A percentile compares a stretch with the other conserved stretches of the same genome.
Evolutionary conservation across 2,113 vertebrate genomes (phyloP).

Genomic region (Cyphomyrus discorhynchus): DNA sequence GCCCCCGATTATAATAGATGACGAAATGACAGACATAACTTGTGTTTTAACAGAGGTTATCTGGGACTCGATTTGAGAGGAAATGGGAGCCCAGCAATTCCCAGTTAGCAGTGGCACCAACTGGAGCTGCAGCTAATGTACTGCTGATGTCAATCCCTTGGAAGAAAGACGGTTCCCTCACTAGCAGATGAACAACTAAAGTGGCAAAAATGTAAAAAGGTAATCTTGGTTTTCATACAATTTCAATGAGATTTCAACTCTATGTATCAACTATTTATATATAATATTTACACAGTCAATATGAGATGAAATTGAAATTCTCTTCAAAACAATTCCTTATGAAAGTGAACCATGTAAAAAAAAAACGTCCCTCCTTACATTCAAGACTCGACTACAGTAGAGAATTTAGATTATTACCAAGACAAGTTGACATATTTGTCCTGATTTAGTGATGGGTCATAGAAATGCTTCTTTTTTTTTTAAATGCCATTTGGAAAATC

Average conservation of each 20-base stretch:
- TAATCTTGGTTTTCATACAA: neutral
- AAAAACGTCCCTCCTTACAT: neutral
- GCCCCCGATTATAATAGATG: neutral
- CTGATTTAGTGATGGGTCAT: constrained; percentile 38
- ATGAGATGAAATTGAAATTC: neutral
- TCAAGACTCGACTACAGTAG: neutral
- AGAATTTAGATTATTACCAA: constrained; percentile 6
- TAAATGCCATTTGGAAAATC: constrained; percentile 44
- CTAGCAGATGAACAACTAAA: neutral
- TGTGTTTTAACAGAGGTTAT: neutral
- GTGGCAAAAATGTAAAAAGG: neutral
- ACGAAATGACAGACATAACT: neutral
- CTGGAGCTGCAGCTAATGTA: neutral
- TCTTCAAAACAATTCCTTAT: neutral
- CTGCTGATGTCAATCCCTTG: neutral
- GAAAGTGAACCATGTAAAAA: neutral
- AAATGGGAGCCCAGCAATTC: neutral
- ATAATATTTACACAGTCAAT: neutral
- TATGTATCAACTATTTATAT: neutral
- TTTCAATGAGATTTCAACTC: neutral
- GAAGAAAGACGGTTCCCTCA: neutral
- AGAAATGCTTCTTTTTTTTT: constrained; percentile 38
- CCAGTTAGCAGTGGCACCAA: neutral
- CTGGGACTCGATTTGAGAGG: neutral
- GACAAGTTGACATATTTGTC: constrained; percentile 37